Base-by-base conservation (phyloP, 2,113 vertebrate species). In the Peromyscus maniculatus region DNA sequence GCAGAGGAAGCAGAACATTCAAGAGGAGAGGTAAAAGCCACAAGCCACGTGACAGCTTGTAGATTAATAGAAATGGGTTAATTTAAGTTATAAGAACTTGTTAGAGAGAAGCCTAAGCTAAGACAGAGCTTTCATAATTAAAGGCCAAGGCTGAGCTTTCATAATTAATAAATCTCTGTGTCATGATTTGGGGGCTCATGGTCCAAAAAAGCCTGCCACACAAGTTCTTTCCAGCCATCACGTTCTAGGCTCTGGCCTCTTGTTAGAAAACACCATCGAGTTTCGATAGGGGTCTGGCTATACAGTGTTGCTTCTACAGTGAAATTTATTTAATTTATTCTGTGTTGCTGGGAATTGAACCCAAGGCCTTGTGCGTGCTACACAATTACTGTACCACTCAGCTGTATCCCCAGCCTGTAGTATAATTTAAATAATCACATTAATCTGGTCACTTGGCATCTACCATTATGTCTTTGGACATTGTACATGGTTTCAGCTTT, bases 201-300 rank as follows among this genome's bases (percentile, higher is more conserved):
- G 17, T n/a, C 69, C 69, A 71, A n/a, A 71, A 36, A 71, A 36
- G 6, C 69, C 6, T n/a, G 36, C 36, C 36, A 77, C 21, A 33
- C 16, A 78, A 31, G 13, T 91, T 84, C 28, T 67, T 96, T 94
- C 15, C 64, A 83, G 49, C n/a, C 57, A 95, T 55, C 52, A 71
- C 57, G 71, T 69, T 88, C 33, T 80, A 64, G 36, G 22, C 36
- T 86, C 71, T 86, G 77, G n/a, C 19, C 28, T 92, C 66, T 55
- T 74, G 19, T 6, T 64, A 59, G 77, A 89, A 79, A 93, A 79
- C 69, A 36, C 8, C 71, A 46, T 57, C n/a, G 43, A 59, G 12
- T 91, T 90, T 89, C 43, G 91, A 5, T 62, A 22, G 19, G 31
- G 46, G 2, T 31, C 79, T 69, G 59, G n/a, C 62, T 90, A 19